These are phyloP conservation scores for Heliconius ethilla DNA, from an alignment of 2,888 invertebrate species.

Conservation along the genomic window DNA sequence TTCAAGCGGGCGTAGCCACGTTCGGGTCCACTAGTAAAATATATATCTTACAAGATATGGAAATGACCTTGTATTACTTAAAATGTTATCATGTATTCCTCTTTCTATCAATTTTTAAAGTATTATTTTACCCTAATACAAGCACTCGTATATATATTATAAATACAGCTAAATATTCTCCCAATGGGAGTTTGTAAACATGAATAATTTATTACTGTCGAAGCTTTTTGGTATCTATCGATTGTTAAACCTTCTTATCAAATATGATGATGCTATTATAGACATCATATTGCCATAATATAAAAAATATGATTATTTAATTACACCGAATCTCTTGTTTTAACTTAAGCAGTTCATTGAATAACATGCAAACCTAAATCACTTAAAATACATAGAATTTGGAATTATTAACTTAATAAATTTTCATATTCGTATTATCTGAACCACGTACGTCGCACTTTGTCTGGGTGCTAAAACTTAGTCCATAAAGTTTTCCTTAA, in stretches of 20 bases:
- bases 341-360: neutral
- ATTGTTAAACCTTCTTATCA: no score
- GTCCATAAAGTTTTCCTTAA: conserved; percentile 15
- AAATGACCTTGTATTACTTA: no score
- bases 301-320: neutral
- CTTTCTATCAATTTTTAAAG: no score
- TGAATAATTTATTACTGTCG: neutral
- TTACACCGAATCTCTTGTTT: neutral
- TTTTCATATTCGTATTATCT: conserved; percentile 18
- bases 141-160: neutral
- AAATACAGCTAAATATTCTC: neutral
- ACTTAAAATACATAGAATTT: conserved; percentile 1
- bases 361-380: neutral
- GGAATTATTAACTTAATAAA: conserved; percentile 17
- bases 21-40: no score
- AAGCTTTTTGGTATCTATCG: neutral
- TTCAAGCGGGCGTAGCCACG: no score
- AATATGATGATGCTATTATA: neutral
- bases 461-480: conserved; percentile 23
- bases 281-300: no score
- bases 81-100: no score
- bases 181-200: neutral
- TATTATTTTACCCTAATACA: neutral
- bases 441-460: conserved; percentile 18
- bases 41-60: no score